Base-by-base conservation (phyloP, 2,113 vertebrate species). In the Mesembrinibis cayennensis region DNA sequence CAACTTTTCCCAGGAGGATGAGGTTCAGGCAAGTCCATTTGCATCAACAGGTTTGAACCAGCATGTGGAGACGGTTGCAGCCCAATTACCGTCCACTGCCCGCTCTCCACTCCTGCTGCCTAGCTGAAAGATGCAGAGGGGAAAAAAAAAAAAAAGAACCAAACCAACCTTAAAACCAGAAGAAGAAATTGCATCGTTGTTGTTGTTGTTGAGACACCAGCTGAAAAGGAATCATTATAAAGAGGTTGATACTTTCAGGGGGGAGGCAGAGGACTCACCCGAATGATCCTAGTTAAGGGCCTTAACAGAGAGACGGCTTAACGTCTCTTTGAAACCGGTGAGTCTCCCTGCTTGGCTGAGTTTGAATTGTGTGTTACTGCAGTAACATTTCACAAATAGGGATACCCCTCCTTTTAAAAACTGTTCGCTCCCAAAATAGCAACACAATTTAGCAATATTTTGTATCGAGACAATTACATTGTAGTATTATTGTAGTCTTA, bases 401-500 rank as follows among this genome's bases (percentile, higher is more conserved):
- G 93, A 97, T 96, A 97, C 97, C 95, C 95, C 87, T 95, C 94
- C 96, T 97, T 94, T 97, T 83, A 76, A 96, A 97, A 98, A 96
- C 95, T 62, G 65, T 32, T 96, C 30, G 27, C 95, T 98, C 98
- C 95, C 6, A 11, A 97, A 98, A 98, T 98, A 98, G 98, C 95
- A 98, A 87, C 92, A 77, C 96, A 89, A 97, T 98, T 98, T 98
- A 98, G 95, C 97, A 97, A 98, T 98, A 98, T 98, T 98, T 98
- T 94, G 98, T 97, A 98, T 96, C 94, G 65, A 97, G 98, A 98
- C 98, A 98, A 98, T 98, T 98, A 97, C 97, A 96, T 96, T 98
- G 98, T 97, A 97, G 97, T 97, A 98, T 98, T 98, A 98, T 97
- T 98, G 95, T 97, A 98, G 97, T 97, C 98, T 98, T 98, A 98